phyloP scores from a whole-genome alignment of 2,888 invertebrate genomes.

The Eurytoma adleriae region DNA sequence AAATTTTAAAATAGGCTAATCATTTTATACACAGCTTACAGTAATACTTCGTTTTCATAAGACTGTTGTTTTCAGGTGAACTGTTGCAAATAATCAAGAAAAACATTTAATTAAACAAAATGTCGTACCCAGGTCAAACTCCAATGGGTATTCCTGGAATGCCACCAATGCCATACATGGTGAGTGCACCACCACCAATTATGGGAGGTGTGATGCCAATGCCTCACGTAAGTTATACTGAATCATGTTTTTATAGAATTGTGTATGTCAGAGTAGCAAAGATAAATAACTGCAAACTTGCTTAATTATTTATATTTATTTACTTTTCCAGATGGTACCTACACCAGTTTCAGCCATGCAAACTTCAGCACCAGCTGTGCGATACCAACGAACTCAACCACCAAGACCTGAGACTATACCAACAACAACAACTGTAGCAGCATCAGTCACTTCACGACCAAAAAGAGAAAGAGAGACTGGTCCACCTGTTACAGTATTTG shows the following conservation, averaged over 20 bases:
- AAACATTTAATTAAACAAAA: constrained; percentile 69
- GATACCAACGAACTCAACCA: constrained; percentile 72
- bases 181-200: constrained; percentile 81
- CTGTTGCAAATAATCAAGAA: background rate
- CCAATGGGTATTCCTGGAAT: constrained; percentile 85
- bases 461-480: constrained; percentile 78
- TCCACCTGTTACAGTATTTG: constrained; percentile 97
- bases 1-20: too few species aligned
- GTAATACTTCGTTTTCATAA: too few species aligned
- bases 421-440: background rate
- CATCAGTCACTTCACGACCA: constrained; percentile 48
- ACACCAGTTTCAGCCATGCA: constrained; percentile 76
- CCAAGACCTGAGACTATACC: constrained; percentile 44
- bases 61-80: constrained; percentile 27
- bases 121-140: constrained; percentile 94
- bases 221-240: constrained; percentile 82
- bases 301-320: too few species aligned
- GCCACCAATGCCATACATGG: constrained; percentile 82
- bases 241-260: too few species aligned
- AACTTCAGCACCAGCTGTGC: constrained; percentile 73
- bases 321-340: constrained; percentile 74
- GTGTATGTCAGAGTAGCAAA: background rate
- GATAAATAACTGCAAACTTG: background rate
- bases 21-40: too few species aligned
- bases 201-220: constrained; percentile 85